These are phyloP conservation scores for Tetraodon nigroviridis DNA, from an alignment of 2,113 vertebrate species.

Conservation along the genomic window DNA sequence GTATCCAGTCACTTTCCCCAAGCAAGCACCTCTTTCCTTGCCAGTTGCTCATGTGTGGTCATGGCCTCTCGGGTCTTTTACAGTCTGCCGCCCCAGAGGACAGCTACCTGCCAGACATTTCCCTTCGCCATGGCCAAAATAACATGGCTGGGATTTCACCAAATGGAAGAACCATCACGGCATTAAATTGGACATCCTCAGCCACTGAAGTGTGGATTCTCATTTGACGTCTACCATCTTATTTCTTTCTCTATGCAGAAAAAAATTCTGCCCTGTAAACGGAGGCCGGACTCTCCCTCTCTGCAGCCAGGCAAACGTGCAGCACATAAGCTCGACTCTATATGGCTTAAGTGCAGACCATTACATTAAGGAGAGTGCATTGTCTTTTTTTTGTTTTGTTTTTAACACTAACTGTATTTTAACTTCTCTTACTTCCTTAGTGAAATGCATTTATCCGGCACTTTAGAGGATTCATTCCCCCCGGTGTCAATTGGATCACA, in stretches of 20 bases:
- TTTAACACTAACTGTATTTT: constrained; percentile 62
- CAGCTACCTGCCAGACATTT: constrained; percentile 45
- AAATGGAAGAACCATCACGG: constrained; percentile 48
- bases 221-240: constrained; percentile 48
- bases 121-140: constrained; percentile 52
- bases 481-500: constrained; percentile 59
- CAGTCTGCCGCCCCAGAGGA: constrained; percentile 36
- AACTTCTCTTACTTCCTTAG: constrained; percentile 69
- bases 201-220: constrained; percentile 51
- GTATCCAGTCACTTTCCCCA: constrained; percentile 35
- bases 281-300: constrained; percentile 19
- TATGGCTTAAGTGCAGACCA: constrained; percentile 59
- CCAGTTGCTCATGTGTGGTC: constrained; percentile 35
- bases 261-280: constrained; percentile 35
- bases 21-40: constrained; percentile 33
- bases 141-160: constrained; percentile 44
- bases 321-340: constrained; percentile 29
- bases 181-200: constrained; percentile 65
- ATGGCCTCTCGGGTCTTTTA: constrained; percentile 47
- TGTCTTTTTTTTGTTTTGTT: constrained; percentile 25
- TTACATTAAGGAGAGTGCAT: constrained; percentile 60
- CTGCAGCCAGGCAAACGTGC: constrained; percentile 19
- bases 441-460: constrained; percentile 65
- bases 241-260: constrained; percentile 40
- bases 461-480: constrained; percentile 63